Evolutionary conservation across 2,797 vertebrate species (phyloP).

Genomic region (Chromis chromis): DNA sequence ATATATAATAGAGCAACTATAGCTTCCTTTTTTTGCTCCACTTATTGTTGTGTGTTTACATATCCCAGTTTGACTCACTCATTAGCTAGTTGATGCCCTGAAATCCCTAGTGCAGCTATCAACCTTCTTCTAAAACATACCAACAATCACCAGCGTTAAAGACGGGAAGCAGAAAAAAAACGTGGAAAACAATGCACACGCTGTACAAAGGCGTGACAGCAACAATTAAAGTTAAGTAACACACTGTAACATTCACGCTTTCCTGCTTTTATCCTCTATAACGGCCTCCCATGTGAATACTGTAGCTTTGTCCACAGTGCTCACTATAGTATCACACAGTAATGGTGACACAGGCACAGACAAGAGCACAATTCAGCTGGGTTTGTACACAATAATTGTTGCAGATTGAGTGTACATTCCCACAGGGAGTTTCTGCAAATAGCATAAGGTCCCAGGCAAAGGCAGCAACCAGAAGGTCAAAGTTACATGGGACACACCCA

Average conservation of each 20-base stretch:
- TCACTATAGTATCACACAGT: background rate
- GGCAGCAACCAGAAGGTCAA: background rate
- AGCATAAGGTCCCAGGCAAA: background rate
- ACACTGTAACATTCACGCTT: background rate
- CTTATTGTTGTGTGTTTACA: background rate
- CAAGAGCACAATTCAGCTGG: background rate
- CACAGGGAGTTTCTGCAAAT: background rate
- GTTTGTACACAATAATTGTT: background rate
- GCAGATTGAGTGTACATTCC: background rate
- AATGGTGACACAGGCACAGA: background rate
- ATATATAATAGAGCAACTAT: background rate
- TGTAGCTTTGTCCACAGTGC: background rate
- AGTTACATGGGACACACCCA: conserved; percentile 13
- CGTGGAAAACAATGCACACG: background rate
- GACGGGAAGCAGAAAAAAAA: background rate
- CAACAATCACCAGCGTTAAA: background rate
- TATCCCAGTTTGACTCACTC: background rate
- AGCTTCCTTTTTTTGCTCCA: background rate
- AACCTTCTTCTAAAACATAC: background rate
- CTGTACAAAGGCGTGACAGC: background rate
- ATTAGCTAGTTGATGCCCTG: background rate
- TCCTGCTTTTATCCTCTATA: background rate
- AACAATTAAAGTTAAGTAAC: background rate
- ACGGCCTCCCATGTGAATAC: background rate
- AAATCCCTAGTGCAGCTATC: background rate